Evolutionary conservation across 2,888 invertebrate species (phyloP), one percentile per base, ranked within the genome.

Genomic region (Steinernema hermaphroditum): DNA sequence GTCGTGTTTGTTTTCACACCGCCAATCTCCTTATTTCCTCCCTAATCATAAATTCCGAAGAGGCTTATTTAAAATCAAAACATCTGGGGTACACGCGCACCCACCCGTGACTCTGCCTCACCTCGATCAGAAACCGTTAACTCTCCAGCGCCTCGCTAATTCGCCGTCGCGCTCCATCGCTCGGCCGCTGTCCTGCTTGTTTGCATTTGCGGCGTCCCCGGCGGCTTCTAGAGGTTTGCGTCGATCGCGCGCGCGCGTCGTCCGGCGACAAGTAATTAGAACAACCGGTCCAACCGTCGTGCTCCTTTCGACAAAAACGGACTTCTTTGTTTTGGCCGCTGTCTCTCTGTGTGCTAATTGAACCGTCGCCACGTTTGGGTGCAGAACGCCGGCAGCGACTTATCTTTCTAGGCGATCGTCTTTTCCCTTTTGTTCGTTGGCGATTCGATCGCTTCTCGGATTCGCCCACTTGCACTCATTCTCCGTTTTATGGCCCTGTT

Each of bases 241-340:
- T 6, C 50, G 24, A 22, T 50, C 50, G 50, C 50, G 22, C 22
- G 50, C 50, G 50, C 22, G 22, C 50, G 50, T 19, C 50, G 24
- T 22, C 22, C 50, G 24, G 9, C 50, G 19, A 50, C 50, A 22
- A 62, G 62, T 62, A 62, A 62, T 62, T 62, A 62, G 62, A 62
- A 62, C 62, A 62, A 62, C 62, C 29, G 62, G 62, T 62, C 29
- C 27, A n/a, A n/a, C n/a, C n/a, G 27, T 1, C 12, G 8, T 14
- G 32, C 32, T 6, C 32, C 62, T 27, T 46, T 46, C n/a, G 16
- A n/a, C 4, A 19, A 46, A 46, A 46, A 50, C 22, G 8, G 50
- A 50, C 24, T 50, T 50, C 22, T 19, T 9, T 46, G 46, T 24
- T 8, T 22, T 22, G 50, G 1, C 50, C 12, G n/a, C 22, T 22